Evolutionary conservation across 1,140 invertebrate species (phyloP), one percentile per base, ranked within the genome.

Genomic region (Drosophila dunni): DNA sequence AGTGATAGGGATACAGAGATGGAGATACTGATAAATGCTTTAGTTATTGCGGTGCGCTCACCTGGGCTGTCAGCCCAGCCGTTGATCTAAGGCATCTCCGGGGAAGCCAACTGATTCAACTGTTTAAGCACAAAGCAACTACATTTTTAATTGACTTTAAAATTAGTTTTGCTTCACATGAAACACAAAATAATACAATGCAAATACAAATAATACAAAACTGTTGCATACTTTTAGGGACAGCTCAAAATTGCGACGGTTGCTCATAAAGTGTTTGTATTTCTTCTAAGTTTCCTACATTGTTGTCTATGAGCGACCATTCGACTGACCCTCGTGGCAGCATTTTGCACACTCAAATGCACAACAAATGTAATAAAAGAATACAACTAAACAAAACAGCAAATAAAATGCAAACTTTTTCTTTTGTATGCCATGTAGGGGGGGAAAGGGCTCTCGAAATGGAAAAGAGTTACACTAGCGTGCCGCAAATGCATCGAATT

Each of bases 141-240:
- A 65, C 66, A 64, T 77, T 86, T 88, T 75, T 86, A 86, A 86
- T 88, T 86, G 83, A 88, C 83, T 86, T 79, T 68, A 65, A 81
- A 86, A 86, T 79, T 79, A 86, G 83, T 82, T 88, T 82, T 69
- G 78, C 54, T 45, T 45, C 57, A 54, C 58, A 57, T 76, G 42
- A 79, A 46, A 69, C 65, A 79, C 69, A 74, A 65, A 65, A 65
- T 51, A 46, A 46, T 34, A 42, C 13, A 63, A 10, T 34, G 51
- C 58, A 33, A 79, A 48, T 65, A 50, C 68, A 73, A 24, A 75
- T 44, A 65, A 54, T 68, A 73, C 57, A 65, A 58, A 71, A 66
- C 40, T 44, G 33, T 46, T 57, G 56, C 60, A 45, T 45, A 53
- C 46, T 33, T 54, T 62, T 8, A 17, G 45, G 62, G n/a, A 3